A percentile compares a stretch with the other conserved stretches of the same genome.
These are phyloP conservation scores for Centrocercus urophasianus DNA, from an alignment of 2,113 vertebrate species.

Conservation along the genomic window DNA sequence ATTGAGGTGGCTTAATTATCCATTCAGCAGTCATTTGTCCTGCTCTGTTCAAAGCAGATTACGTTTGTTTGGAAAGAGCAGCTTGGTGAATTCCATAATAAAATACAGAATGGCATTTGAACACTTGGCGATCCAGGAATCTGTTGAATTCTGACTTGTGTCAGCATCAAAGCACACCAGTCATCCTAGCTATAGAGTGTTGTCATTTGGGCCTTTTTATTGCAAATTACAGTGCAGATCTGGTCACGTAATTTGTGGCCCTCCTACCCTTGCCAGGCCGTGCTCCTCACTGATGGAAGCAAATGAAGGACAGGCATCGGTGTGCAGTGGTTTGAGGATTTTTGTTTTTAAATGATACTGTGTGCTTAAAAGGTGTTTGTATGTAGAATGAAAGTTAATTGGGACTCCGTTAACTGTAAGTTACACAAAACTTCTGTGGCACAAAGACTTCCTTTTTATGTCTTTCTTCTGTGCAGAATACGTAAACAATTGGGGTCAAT, in stretches of 20 bases:
- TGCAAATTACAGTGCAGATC: neutral
- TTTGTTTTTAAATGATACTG: neutral
- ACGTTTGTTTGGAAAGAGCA: neutral
- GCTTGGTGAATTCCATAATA: neutral
- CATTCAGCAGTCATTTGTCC: neutral
- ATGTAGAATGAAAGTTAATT: neutral
- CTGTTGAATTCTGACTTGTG: neutral
- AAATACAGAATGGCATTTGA: neutral
- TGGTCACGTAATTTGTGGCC: rapidly evolving
- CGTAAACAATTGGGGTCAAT: neutral
- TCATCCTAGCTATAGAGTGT: neutral
- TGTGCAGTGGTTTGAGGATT: neutral
- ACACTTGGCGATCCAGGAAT: neutral
- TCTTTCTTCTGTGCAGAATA: neutral
- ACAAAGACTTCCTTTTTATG: neutral
- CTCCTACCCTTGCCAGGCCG: rapidly evolving
- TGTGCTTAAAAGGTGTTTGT: neutral
- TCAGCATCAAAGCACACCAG: neutral
- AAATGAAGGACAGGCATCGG: neutral
- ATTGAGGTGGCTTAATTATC: neutral
- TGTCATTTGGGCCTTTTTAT: rapidly evolving
- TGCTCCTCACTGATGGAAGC: neutral
- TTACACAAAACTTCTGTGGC: neutral
- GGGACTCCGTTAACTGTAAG: neutral
- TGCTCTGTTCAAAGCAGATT: neutral